Evolutionary conservation across 2,888 invertebrate genomes (phyloP), one percentile per base, ranked within the genome.

Genomic region (Branchipolynoe longqiensis): DNA sequence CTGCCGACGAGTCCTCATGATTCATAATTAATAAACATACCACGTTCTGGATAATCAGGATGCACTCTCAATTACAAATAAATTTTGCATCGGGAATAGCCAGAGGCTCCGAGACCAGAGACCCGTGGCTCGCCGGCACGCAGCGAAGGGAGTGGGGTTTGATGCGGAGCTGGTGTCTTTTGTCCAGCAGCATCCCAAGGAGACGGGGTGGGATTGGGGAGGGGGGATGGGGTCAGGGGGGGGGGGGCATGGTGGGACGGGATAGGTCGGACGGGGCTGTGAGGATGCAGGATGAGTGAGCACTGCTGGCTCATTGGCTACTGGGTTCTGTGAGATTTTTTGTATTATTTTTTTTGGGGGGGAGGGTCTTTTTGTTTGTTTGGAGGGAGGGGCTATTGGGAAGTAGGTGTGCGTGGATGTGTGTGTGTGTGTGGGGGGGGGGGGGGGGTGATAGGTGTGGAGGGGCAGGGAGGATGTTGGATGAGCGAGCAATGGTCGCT

Each of bases 1-100:
- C 69, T 69, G 69, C 33, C 38, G 69, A 69, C 33, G 69, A 38
- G 38, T 38, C 69, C 33, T 69, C 69, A 69, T 69, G 33, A 69
- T 69, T 69, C 69, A 69, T 69, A 69, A 69, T 69, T 69, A 8
- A 69, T 69, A 69, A 69, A 38, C 69, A 69, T 69, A 69, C 69
- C 69, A 33, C 33, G 69, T 69, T n/a, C 69, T 14, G 38, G 69
- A 69, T 69, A 69, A 69, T 69, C 38, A 69, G 22, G 18, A 38
- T n/a, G 69, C 36, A 38, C 69, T 69, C 69, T 69, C 69, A 33
- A 36, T 69, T 69, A 36, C 69, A 69, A 69, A 69, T 36, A 69
- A 69, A 69, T 69, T 69, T 69, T 69, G 69, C n/a, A 3, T 69
- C 38, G 8, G 25, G 25, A 69, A 69, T 69, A 69, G 36, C 69